Evolutionary conservation across 2,888 invertebrate genomes (phyloP), one percentile per base, ranked within the genome.

Genomic region (Parapristionchus giblindavisi): DNA sequence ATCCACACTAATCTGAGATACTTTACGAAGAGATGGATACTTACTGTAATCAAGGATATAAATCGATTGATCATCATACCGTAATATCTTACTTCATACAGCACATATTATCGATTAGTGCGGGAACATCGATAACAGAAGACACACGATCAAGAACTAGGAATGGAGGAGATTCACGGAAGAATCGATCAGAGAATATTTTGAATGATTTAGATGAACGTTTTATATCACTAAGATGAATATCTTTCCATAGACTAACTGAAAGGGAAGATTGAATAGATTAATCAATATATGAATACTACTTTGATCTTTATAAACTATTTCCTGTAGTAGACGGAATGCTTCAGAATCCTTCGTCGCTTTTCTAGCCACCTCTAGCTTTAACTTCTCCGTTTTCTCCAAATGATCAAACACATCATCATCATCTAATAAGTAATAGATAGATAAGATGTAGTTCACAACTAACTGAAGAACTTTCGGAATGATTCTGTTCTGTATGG

Each of bases 121-220:
- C 24, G 3, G n/a, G 24, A 2, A 70, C 54, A 52, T 70, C 54
- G 17, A 70, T 29, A 14, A 34, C 52, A 4, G 52, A n/a, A 2
- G 70, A 34, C 24, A 70, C 70, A 38, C 70, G 48, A 29, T 70
- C 70, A 29, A 54, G 54, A 24, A 54, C 38, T 34, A 70, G 38
- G 2, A 54, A 70, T 6, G 27, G 32, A 27, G 36, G 36, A 6
- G 54, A 54, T 0, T 52, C 38, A 34, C 14, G 24, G 54, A 70
- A 29, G 27, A 70, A 54, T 3, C 54, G 54, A 8, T n/a, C 11
- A 27, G 70, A 70, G 54, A 70, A 70, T 2, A 38, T 38, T 8
- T 24, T 14, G 54, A 54, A 36, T 32, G 38, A 36, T 17, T 4
- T 14, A 66, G 5, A 34, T 17, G 38, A 63, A 27, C 29, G 40